phyloP scores from a whole-genome alignment of 2,113 vertebrate species.

The Megalops atlanticus region DNA sequence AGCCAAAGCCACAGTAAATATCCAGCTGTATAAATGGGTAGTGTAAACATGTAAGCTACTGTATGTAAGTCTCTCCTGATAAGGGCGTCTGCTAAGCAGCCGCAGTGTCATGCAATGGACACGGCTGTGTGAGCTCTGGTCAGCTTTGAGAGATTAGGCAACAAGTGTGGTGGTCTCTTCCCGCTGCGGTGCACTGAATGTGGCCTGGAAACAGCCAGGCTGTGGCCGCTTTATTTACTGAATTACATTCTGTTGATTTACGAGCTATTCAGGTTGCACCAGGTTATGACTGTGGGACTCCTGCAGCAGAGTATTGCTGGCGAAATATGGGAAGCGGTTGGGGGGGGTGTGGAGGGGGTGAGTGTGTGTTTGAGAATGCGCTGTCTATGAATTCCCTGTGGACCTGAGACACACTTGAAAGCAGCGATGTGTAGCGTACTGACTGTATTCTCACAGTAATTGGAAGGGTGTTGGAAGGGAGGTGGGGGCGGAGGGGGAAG shows the following conservation, averaged over 20 bases:
- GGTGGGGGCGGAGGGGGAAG: neutral
- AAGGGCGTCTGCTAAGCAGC: no score
- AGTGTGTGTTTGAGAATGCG: conserved; percentile 65
- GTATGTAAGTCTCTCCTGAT: no score
- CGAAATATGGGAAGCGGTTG: neutral
- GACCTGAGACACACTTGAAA: conserved; percentile 73
- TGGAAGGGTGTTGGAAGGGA: conserved; percentile 64
- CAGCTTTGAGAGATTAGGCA: conserved; percentile 9
- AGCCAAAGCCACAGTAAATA: no score
- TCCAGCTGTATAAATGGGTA: no score
- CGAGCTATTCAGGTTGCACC: neutral
- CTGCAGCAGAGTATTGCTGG: neutral
- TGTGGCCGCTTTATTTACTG: neutral
- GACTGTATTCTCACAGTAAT: conserved; percentile 75
- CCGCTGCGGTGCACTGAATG: conserved; percentile 15
- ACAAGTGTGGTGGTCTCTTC: conserved; percentile 47
- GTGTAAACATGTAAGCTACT: no score
- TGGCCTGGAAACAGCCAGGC: neutral
- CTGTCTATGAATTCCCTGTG: conserved; percentile 65
- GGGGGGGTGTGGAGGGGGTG: neutral
- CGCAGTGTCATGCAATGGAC: no score
- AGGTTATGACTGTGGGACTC: neutral
- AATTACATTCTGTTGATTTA: neutral
- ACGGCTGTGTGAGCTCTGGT: no score
- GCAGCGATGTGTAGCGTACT: conserved; percentile 79